Percentiles rank a stretch among this genome's conserved stretches.
Evolutionary conservation across 2,888 invertebrate genomes (phyloP).

Genomic region (Epinotia demarniana): DNA sequence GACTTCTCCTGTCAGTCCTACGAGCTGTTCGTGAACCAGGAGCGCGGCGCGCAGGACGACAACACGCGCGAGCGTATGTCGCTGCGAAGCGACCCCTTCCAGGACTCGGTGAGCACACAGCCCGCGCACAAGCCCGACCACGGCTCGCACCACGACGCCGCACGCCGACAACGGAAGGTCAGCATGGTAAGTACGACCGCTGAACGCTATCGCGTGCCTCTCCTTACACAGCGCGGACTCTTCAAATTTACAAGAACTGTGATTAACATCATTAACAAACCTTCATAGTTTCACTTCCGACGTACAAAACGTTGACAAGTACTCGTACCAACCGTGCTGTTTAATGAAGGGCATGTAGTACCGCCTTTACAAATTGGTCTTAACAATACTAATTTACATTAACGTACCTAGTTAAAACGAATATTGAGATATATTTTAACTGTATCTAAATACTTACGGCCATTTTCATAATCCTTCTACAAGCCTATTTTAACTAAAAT

Average conservation of each 20-base stretch:
- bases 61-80: constrained; percentile 96
- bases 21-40: constrained; percentile 95
- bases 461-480: too few species aligned
- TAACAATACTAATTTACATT: neutral
- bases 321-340: constrained; percentile 22
- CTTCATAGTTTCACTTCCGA: neutral
- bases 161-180: constrained; percentile 91
- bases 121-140: constrained; percentile 83
- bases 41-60: constrained; percentile 94
- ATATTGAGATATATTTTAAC: neutral
- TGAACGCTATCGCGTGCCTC: constrained; percentile 50
- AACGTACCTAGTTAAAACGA: neutral
- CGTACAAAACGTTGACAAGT: neutral
- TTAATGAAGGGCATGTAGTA: constrained; percentile 31
- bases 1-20: constrained; percentile 96
- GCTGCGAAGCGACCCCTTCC: constrained; percentile 93
- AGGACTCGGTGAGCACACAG: constrained; percentile 95
- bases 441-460: neutral
- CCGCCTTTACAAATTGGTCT: constrained; percentile 25
- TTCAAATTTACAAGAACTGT: neutral
- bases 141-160: constrained; percentile 77
- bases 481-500: too few species aligned
- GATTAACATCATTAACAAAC: neutral
- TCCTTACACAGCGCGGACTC: constrained; percentile 23
- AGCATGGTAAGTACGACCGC: constrained; percentile 91